Conservation (phyloP, 2,888 invertebrate species). For the Cosmorhoe ocellata region DNA sequence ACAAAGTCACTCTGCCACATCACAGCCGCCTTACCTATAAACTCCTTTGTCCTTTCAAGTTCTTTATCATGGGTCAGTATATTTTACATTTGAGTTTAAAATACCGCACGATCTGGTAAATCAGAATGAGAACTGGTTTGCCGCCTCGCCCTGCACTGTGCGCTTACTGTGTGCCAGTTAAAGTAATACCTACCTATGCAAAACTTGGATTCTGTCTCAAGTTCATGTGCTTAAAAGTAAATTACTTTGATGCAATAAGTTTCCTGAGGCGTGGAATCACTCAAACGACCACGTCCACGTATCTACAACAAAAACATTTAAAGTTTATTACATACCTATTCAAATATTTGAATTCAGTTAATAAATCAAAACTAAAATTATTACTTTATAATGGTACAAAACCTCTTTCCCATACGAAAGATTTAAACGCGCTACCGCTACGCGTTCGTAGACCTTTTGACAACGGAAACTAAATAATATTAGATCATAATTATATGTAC, state of each 20-base stretch:
- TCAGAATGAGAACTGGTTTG: slow-evolving; percentile 77
- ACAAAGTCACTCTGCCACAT: too few species aligned
- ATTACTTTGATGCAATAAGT: slow-evolving; percentile 9
- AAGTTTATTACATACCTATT: too few species aligned
- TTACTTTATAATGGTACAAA: too few species aligned
- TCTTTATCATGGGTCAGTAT: slow-evolving; percentile 69
- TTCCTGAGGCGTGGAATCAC: neutral
- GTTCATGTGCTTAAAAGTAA: slow-evolving; percentile 10
- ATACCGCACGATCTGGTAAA: slow-evolving; percentile 77
- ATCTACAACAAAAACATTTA: neutral
- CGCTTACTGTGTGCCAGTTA: slow-evolving; percentile 43
- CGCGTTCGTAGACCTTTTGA: slow-evolving; percentile 8
- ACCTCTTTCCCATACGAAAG: neutral
- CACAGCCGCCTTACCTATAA: too few species aligned
- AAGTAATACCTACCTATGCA: slow-evolving; percentile 41
- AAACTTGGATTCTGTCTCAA: slow-evolving; percentile 19
- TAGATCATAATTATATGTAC: too few species aligned
- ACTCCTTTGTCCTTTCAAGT: slow-evolving; percentile 67
- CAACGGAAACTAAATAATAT: too few species aligned
- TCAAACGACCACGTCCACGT: neutral
- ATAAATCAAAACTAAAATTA: too few species aligned
- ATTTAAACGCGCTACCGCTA: slow-evolving; percentile 21
- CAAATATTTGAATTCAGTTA: too few species aligned
- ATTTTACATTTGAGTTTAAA: slow-evolving; percentile 74
- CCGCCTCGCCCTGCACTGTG: slow-evolving; percentile 53